Base-by-base conservation (phyloP, 1,140 invertebrate genomes). In the Tenebrio molitor region DNA sequence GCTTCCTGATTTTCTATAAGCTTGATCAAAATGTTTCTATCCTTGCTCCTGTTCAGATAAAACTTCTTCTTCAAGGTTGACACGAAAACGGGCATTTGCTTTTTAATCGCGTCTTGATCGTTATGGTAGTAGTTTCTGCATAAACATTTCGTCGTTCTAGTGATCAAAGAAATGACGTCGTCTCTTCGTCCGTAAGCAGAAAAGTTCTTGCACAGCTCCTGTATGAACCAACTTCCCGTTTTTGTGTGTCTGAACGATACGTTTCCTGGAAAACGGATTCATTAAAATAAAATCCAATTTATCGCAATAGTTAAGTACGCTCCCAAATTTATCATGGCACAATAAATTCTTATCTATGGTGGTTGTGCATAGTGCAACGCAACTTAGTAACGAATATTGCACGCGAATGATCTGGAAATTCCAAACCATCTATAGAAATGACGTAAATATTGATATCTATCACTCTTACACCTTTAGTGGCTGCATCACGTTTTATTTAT, bases 121-220 rank as follows among this genome's bases (percentile, higher is more conserved):
- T 46, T 8, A 34, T 46, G 21, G 44, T 63, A 78, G 46, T 78
- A 79, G 53, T 76, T 79, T 2, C 67, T 67, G 42, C 74, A 74
- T 12, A 81, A 73, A 53, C 78, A 80, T 71, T 82, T 82, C 2
- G 73, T 78, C 1, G 75, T 77, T 46, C 81, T 76, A 10, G 74
- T 77, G 5, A 81, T 39, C 23, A 83, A 46, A 8, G 39, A 75
- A 25, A 80, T 39, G 0, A 82, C 71, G 33, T 83, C 80, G 19
- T 83, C 80, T 36, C 79, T 71, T 71, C 78, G 71, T 1, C 81
- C 81, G 63, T 80, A 81, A 10, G 75, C 65, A 4, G 46, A 19
- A 25, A 83, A 74, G 62, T 80, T 81, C 53, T 75, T 80, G 41
- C 81, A 83, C 8, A 83, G 33, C 72, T 83, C 81, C 63, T 82